Base-by-base conservation (phyloP, 2,888 invertebrate genomes). In the Catocala nupta region DNA sequence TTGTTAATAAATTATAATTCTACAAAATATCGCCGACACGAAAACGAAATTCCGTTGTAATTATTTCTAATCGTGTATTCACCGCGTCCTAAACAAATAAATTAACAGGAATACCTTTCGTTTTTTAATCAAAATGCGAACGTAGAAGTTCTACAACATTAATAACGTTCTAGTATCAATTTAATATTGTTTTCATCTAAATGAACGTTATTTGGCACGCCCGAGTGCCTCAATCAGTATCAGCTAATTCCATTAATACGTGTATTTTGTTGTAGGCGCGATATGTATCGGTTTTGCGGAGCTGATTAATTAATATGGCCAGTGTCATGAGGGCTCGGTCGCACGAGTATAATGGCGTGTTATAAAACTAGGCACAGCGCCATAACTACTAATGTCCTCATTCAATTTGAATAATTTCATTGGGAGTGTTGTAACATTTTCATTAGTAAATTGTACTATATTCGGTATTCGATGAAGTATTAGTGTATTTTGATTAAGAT, bases 221-320 rank as follows among this genome's bases (percentile, higher is more conserved):
- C 59, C 70, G 71, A 67, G 61, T 72, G 62, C 68, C 66, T 66
- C 65, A 70, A 75, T 84, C 77, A 77, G 75, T 72, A 78, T 74
- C 74, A 63, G 70, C 67, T 77, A 77, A 79, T 80, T 71, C 71
- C 56, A 69, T 76, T 75, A 74, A 70, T 70, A 75, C 55, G 55
- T 68, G 59, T 77, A 75, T 73, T 76, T 73, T 65, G 62, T 63
- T 39, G 60, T 64, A 59, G 50, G 54, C 16, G 43, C 25, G 52
- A 63, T 59, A 59, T 63, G 55, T 66, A 66, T 66, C 59, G 60
- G 54, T 71, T 54, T 48, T 63, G 56, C 39, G 57, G 45, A 62
- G 6, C 62, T 71, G 62, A 59, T 64, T 75, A 67, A 74, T 75
- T 72, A 70, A 65, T 59, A 63, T 58, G 63, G 65, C 13, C 52